Base-by-base conservation (phyloP, 2,113 vertebrate species). In the Nerophis lumbriciformis region DNA sequence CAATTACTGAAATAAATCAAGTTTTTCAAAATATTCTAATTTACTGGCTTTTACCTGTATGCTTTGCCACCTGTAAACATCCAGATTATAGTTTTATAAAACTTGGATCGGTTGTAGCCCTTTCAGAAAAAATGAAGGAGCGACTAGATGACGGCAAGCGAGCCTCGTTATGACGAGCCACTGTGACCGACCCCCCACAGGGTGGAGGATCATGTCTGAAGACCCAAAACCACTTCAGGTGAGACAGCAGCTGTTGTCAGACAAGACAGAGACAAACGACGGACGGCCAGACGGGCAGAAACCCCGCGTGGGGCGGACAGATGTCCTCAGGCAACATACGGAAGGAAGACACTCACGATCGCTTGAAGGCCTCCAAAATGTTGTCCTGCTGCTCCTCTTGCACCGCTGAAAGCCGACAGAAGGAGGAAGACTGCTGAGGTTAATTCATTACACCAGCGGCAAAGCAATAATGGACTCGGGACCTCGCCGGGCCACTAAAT, bases 321-420 rank as follows among this genome's bases (percentile, higher is more conserved):
- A 71, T 65, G 76, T 80, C 83, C 69, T 38, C 54, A 67, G 84
- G 76, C 76, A 62, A 63, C 77, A 69, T 62, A 63, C 59, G 71
- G 52, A 59, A 73, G 71, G 68, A 69, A 59, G 67, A 65, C 70
- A 93, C 93, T 93, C 82, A 95, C 94, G 88, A 84, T 74, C 92
- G 82, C 72, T 92, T 94, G 88, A 95, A 94, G 28, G 88, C 81
- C 71, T 93, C 91, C 70, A 95, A 85, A 75, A 88, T 87, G 77
- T 92, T 90, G 48, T 82, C 88, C 61, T 85, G 63, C 48, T 88
- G 75, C 6, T 90, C 87, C 53, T 90, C 88, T 54, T 87, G 74
- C 16, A 78, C 83, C 3, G 80, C 93, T 95, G 84, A 73, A 81
- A 79, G 14, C 79, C 73, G n/a, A 57, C 38, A 79, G 68, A 77